These are phyloP conservation scores for Nesidiocoris tenuis DNA, from an alignment of 2,888 invertebrate species.

Conservation along the genomic window DNA sequence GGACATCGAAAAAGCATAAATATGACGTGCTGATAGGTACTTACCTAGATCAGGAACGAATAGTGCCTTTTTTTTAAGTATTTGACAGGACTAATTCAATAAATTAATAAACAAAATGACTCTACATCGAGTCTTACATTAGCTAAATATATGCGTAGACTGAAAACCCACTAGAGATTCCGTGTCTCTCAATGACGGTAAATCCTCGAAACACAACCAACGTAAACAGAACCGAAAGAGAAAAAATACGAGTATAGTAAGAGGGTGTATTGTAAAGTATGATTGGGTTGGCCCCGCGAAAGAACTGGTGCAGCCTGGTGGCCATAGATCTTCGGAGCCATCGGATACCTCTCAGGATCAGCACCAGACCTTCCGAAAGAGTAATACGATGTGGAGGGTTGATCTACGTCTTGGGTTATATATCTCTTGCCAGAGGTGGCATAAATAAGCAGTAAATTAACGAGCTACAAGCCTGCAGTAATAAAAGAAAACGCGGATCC, in stretches of 20 bases:
- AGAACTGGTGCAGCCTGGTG: constrained; percentile 1
- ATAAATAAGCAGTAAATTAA: constrained; percentile 51
- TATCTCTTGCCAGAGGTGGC: constrained; percentile 48
- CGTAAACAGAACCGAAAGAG: neutral
- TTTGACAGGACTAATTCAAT: too few relatives aligned
- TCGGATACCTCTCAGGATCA: constrained; percentile 19
- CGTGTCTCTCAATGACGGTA: too few relatives aligned
- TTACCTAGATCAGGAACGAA: too few relatives aligned
- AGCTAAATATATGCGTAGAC: too few relatives aligned
- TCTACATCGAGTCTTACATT: too few relatives aligned
- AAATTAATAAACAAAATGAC: too few relatives aligned
- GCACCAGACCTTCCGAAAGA: constrained; percentile 17
- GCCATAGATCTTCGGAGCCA: constrained; percentile 31
- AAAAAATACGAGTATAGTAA: neutral
- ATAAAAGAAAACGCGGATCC: constrained; percentile 46
- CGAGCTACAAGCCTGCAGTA: constrained; percentile 46
- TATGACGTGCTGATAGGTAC: too few relatives aligned
- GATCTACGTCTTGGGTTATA: constrained; percentile 46
- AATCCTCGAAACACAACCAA: neutral
- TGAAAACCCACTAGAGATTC: too few relatives aligned
- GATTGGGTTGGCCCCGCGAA: constrained; percentile 19
- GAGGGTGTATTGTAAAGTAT: constrained; percentile 33
- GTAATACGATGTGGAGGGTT: constrained; percentile 11
- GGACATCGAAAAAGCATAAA: too few relatives aligned
- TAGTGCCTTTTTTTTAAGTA: too few relatives aligned